Evolutionary conservation across 2,888 invertebrate species (phyloP).

Genomic region (Campoletis raptor): DNA sequence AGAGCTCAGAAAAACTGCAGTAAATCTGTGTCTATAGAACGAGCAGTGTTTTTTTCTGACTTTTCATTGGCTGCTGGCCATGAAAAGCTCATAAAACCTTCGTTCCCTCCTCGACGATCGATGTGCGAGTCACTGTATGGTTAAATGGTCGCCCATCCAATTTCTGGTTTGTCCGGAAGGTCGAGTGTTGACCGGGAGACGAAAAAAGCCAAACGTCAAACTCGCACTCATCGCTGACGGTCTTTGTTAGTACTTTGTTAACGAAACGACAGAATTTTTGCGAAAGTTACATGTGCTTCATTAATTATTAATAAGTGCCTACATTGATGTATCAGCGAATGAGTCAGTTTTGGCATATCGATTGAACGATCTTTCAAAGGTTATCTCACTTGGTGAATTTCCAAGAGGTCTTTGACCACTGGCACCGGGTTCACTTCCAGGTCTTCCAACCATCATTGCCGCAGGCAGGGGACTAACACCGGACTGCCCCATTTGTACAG

Average conservation of each 20-base stretch:
- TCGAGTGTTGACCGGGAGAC: background rate
- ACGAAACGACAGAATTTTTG: constrained; percentile 20
- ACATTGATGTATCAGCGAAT: background rate
- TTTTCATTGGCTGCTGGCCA: background rate
- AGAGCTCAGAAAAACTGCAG: background rate
- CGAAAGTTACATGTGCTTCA: constrained; percentile 21
- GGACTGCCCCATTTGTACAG: constrained; percentile 83
- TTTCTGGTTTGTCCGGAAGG: background rate
- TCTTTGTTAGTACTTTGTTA: background rate
- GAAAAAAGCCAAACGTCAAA: background rate
- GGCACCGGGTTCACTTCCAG: constrained; percentile 80
- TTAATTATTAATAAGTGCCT: constrained; percentile 45
- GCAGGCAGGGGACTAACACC: constrained; percentile 81
- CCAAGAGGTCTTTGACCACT: constrained; percentile 82
- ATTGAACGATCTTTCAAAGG: background rate
- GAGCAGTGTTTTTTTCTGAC: background rate
- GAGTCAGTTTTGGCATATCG: background rate
- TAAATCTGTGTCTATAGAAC: background rate
- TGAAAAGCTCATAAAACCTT: background rate
- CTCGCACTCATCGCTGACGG: background rate
- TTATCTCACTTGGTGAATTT: constrained; percentile 75
- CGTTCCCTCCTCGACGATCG: background rate
- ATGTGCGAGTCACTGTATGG: background rate
- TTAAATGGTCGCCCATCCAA: background rate
- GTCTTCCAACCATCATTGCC: constrained; percentile 83